A percentile compares a stretch with the other conserved stretches of the same genome.
These are phyloP conservation scores for Anniella stebbinsi DNA, from an alignment of 2,797 vertebrate species.

Conservation along the genomic window DNA sequence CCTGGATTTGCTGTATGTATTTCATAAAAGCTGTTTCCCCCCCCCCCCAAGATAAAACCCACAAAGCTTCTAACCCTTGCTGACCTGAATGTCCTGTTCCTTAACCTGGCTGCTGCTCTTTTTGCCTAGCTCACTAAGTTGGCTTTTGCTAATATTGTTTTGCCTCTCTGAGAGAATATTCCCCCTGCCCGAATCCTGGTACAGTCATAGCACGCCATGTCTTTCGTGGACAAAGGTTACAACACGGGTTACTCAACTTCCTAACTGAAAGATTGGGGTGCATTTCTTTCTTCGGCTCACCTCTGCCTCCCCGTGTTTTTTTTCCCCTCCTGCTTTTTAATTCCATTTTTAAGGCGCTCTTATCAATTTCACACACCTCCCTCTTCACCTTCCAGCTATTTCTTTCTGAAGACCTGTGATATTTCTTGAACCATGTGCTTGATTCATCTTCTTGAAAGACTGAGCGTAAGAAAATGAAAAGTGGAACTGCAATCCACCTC, in stretches of 20 bases:
- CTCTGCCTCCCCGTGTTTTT: neutral
- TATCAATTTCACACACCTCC: conserved; percentile 7
- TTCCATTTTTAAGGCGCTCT: neutral
- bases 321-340: neutral
- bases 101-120: neutral
- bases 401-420: neutral
- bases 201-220: neutral
- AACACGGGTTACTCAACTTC: neutral
- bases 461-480: conserved; percentile 13
- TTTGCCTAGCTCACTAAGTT: neutral
- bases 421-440: conserved; percentile 17
- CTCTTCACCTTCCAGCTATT: conserved; percentile 3
- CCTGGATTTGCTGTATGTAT: conserved; percentile 40
- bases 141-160: neutral
- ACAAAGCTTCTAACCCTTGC: neutral
- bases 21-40: conserved; percentile 33
- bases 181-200: neutral
- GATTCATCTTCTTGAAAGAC: conserved; percentile 22
- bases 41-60: neutral
- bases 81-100: neutral
- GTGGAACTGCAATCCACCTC: neutral
- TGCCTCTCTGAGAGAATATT: neutral
- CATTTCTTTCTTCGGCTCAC: neutral
- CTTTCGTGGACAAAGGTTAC: neutral
- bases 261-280: neutral